Evolutionary conservation across 35 echinoderm and acorn worm species (phyloP).

Genomic region (Diadema setosum): DNA sequence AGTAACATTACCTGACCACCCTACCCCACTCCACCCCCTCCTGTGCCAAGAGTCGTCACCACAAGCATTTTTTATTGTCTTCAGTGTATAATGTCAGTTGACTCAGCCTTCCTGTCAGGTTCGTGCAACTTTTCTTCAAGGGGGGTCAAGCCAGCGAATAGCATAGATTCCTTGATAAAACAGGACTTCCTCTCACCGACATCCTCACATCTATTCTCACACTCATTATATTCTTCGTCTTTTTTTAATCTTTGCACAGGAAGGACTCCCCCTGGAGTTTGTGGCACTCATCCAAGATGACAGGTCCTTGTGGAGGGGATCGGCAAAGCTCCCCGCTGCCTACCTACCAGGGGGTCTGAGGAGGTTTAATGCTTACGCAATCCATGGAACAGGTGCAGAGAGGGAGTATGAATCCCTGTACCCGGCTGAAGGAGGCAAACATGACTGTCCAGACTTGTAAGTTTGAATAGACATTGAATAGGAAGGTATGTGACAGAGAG

Average conservation of each 20-base stretch:
- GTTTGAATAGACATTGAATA: conserved; percentile 9
- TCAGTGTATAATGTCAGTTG: no score
- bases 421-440: conserved; percentile 16
- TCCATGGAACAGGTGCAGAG: conserved; percentile 38
- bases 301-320: conserved; percentile 29
- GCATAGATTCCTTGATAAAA: no score
- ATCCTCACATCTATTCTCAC: background rate
- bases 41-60: no score
- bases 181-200: no score
- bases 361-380: conserved; percentile 69
- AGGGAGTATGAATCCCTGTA: conserved; percentile 57
- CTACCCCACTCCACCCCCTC: no score
- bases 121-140: no score
- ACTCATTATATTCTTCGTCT: background rate
- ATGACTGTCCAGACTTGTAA: conserved; percentile 63
- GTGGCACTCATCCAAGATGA: conserved; percentile 19
- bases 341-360: conserved; percentile 30
- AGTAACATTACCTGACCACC: no score
- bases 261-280: conserved; percentile 48
- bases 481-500: no score
- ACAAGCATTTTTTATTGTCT: no score
- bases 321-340: conserved; percentile 32
- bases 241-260: background rate
- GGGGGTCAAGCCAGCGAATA: no score
- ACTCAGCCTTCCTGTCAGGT: no score